These are phyloP conservation scores for Phocides pigmalion DNA, from an alignment of 1,140 invertebrate genomes.

Conservation along the genomic window DNA sequence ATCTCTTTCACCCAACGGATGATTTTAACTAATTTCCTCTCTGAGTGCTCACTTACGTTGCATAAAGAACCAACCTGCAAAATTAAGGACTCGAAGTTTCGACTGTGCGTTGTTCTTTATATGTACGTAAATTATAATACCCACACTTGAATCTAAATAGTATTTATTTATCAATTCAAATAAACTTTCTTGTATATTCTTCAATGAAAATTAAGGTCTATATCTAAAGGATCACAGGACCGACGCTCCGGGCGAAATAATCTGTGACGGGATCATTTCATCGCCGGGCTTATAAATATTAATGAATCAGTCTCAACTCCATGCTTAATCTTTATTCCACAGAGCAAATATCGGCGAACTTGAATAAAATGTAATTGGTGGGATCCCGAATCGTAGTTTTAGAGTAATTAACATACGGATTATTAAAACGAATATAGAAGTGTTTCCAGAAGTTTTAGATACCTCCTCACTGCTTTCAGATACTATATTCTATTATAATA, in stretches of 20 bases:
- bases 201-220: conserved; percentile 4
- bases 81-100: too few relatives aligned
- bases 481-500: too few relatives aligned
- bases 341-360: conserved; percentile 18
- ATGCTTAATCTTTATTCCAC: conserved; percentile 25
- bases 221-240: conserved; percentile 11
- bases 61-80: too few relatives aligned
- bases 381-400: not conserved
- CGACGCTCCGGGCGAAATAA: conserved; percentile 15
- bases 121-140: too few relatives aligned
- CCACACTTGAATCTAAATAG: not conserved
- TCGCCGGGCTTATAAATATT: conserved; percentile 26
- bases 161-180: not conserved
- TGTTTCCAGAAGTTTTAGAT: not conserved
- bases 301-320: conserved; percentile 17
- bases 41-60: too few relatives aligned
- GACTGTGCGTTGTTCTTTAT: too few relatives aligned
- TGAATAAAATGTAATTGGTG: not conserved
- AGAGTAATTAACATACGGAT: not conserved
- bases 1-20: too few relatives aligned
- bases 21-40: too few relatives aligned
- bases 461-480: not conserved
- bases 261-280: conserved; percentile 23
- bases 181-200: conserved; percentile 5
- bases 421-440: too few relatives aligned